Evolutionary conservation across 30 jellyfish, hydroid and myxozoan species (phyloP), one percentile per base, ranked within the genome.

Genomic region (Hydractinia symbiolongicarpus): DNA sequence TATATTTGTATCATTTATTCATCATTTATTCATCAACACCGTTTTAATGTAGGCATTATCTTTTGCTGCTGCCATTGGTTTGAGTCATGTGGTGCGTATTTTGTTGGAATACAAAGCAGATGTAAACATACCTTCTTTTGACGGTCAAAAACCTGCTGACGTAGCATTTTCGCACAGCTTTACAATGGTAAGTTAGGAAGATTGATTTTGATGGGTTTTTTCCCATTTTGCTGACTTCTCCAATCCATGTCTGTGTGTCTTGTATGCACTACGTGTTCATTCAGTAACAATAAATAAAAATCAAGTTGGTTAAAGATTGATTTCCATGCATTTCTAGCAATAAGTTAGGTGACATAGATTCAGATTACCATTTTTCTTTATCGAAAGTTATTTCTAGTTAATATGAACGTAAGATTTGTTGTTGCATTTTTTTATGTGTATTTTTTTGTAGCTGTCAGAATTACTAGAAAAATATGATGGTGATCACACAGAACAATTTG

Each of bases 121-220:
- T 21, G 50, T 14, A 9, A 51, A 80, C 9, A 52, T 91, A 9
- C 77, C 86, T 78, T 86, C 95, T 9, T 91, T 40, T 64, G 96
- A 86, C 79, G 96, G 96, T 19, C 96, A 91, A 57, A 77, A 76
- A 55, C 93, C 98, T 17, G 96, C 96, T 15, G 98, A 91, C 72
- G 50, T 91, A 9, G 98, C 98, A 21, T 86, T 79, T 75, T 50
- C 95, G 9, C 57, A 54, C 54, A 94, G 90, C 2, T 90, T 61
- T 76, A 14, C 89, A 10, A 62, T 89, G 52, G 97, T 90, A 82
- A 62, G 92, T 72, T 66, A 8, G 21, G 50, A 66, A 30, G 44
- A n/a, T 7, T 3, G 3, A 1, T 3, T 58, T 11, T 58, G 1
- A 58, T 17, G 19, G 19, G 16, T 17, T 58, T 58, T n/a, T 13